These are phyloP conservation scores for Platerodrilus igneus DNA, from an alignment of 2,888 invertebrate genomes.

Conservation along the genomic window DNA sequence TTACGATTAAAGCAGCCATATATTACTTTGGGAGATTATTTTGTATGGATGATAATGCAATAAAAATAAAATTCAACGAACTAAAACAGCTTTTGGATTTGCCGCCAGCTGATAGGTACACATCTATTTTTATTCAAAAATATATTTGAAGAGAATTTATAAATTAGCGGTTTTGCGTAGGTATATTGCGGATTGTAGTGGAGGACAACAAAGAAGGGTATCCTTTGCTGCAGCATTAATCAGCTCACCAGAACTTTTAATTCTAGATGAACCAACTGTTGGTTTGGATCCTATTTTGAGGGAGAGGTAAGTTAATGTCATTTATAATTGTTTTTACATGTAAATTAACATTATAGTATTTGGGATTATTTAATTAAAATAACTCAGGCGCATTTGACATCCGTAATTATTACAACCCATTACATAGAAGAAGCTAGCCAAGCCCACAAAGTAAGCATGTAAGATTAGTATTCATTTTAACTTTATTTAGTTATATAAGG, in stretches of 20 bases:
- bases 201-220: constrained; percentile 85
- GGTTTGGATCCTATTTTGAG: constrained; percentile 86
- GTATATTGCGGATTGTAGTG: constrained; percentile 69
- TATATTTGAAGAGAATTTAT: background rate
- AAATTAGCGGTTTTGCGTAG: no score
- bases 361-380: constrained; percentile 85
- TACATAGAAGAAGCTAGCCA: constrained; percentile 89
- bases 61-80: constrained; percentile 62
- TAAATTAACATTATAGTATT: no score
- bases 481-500: no score
- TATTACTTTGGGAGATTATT: constrained; percentile 85
- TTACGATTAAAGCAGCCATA: constrained; percentile 77
- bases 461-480: no score
- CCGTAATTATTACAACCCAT: constrained; percentile 90
- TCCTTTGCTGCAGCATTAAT: constrained; percentile 85
- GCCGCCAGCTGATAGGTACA: constrained; percentile 60
- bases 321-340: constrained; percentile 33
- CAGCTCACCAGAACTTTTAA: constrained; percentile 82
- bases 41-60: constrained; percentile 62
- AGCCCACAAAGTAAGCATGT: constrained; percentile 63
- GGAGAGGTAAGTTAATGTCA: constrained; percentile 74
- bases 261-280: constrained; percentile 92
- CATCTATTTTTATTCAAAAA: background rate
- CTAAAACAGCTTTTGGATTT: constrained; percentile 71
- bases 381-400: constrained; percentile 63